phyloP scores from a whole-genome alignment of 2,113 vertebrate genomes.

The Coptodon rendalli region DNA sequence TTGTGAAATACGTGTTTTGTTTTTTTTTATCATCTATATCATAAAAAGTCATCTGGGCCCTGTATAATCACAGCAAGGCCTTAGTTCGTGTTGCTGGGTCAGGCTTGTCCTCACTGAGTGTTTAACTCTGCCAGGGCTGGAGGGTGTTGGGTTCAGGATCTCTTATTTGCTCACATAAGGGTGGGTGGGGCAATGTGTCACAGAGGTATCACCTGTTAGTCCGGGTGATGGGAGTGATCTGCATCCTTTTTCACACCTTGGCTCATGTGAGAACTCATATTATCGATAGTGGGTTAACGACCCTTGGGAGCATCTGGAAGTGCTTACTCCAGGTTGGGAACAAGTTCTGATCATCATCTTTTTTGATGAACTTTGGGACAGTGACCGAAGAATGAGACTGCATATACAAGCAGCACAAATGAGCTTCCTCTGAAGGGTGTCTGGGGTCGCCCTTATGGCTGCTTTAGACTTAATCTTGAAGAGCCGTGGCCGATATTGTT shows the following conservation, averaged over 20 bases:
- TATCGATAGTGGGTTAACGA: neutral
- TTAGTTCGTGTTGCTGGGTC: neutral
- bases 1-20: neutral
- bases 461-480: neutral
- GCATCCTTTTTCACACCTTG: neutral
- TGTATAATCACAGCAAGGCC: neutral
- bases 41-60: neutral
- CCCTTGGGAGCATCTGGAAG: neutral
- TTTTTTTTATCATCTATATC: too few relatives aligned
- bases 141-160: neutral
- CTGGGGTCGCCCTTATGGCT: neutral
- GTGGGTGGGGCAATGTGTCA: neutral
- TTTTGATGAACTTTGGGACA: neutral
- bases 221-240: neutral
- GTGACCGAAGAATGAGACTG: neutral
- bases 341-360: neutral
- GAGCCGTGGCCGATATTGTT: neutral
- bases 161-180: neutral
- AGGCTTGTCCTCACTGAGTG: neutral
- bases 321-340: neutral
- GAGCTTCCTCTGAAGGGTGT: neutral
- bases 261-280: neutral
- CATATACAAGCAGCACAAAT: neutral
- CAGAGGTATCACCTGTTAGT: neutral
- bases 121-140: neutral